Evolutionary conservation across 1,140 invertebrate species (phyloP), one percentile per base, ranked within the genome.

Genomic region (Contarinia nasturtii): DNA sequence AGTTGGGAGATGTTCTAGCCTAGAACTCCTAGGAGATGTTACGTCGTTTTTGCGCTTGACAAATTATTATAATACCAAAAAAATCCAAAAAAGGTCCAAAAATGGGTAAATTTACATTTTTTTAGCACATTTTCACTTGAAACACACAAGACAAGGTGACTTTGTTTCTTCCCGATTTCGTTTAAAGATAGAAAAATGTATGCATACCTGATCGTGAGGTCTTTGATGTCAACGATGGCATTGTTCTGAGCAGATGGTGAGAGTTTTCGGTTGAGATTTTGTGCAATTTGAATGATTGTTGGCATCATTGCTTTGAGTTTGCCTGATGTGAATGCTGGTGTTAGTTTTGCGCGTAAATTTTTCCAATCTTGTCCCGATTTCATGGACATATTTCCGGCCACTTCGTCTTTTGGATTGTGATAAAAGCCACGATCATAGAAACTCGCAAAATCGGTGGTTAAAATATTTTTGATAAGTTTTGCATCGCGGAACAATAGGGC

Each of bases 291-390:
- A 17, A 58, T 55, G 2, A 74, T 52, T 0, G 67, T 58, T 2
- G 50, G 49, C 11, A 74, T 71, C 67, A 76, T 74, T 0, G 51
- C 53, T 52, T 72, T 75, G 11, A 77, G 57, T 57, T 74, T 76
- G 4, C 64, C 67, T 0, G 72, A 64, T 0, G 71, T 71, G 50
- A 77, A 77, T 4, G 69, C 66, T 1, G 74, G 73, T 1, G 67
- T 67, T 3, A 77, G 46, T 47, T 72, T 71, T 0, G 56, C 51
- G 27, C 73, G 57, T 0, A 77, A 45, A 33, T 55, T 58, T 42
- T 61, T 66, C 75, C 74, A 77, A 1, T 57, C 60, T 42, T 60
- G 56, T 4, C 62, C 67, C 17, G 58, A 54, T 3, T 68, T 47
- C 21, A 62, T 60, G 15, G 71, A 71, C 0, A 71, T 45, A 49